Evolutionary conservation across 2,113 vertebrate species (phyloP), one percentile per base, ranked within the genome.

Genomic region (Myiozetetes cayanensis): DNA sequence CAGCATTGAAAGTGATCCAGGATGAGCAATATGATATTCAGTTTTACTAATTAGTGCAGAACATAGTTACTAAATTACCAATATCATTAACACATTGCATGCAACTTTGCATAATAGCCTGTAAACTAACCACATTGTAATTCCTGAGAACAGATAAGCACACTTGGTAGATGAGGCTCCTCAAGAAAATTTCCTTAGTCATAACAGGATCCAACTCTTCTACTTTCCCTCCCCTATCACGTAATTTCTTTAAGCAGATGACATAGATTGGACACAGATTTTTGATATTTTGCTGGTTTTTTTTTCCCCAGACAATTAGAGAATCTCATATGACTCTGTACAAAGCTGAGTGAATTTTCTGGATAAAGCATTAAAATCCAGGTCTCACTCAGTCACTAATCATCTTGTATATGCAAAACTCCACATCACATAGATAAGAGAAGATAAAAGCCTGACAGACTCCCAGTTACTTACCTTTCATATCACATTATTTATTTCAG

Each of bases 1-100:
- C 80, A 96, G 58, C 77, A 78, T 68, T 96, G 96, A 95, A 95
- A 96, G 88, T 43, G 76, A 95, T 97, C 93, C 96, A 97, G 86
- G 49, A 96, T 94, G 88, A 97, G 93, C 93, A 96, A 93, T 33
- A 56, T 1, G 3, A 89, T 90, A 84, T 53, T 72, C 94, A 96
- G 76, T 70, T 90, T 72, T 87, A 85, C 90, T 93, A 97, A 97
- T 96, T 94, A 93, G 90, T 8, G 37, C 39, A 92, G 83, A 97
- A 95, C 65, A 76, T 75, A 96, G 90, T 66, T 87, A 92, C 56
- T 90, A 84, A 96, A 93, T 94, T 94, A 70, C 88, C 90, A 75
- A 73, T 96, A 96, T 93, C 90, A 92, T 95, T 92, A 94, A 85
- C 83, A 94, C 80, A 87, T 68, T 94, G 95, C 68, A 50, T 89